A percentile compares a stretch with the other conserved stretches of the same genome.
Evolutionary conservation across 2,113 vertebrate genomes (phyloP).

Genomic region (Phyllopteryx taeniolatus): DNA sequence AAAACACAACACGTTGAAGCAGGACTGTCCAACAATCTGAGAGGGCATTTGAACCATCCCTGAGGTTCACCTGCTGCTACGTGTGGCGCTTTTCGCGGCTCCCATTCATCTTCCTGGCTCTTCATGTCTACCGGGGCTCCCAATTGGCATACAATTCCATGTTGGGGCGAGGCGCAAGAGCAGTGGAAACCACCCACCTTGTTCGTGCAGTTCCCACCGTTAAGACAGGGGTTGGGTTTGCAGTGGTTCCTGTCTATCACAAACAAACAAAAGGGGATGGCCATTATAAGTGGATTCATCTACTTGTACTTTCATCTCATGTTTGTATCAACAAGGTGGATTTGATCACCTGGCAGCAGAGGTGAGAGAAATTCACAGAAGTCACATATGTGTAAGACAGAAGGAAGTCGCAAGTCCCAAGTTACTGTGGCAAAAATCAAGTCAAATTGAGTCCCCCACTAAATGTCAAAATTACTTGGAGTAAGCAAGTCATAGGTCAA

Average conservation of each 20-base stretch:
- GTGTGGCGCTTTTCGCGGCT: not conserved
- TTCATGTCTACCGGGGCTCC: conserved; percentile 34
- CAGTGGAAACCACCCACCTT: conserved; percentile 77
- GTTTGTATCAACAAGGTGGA: not conserved
- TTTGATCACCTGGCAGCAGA: not conserved
- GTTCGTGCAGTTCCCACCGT: conserved; percentile 76
- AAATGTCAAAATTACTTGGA: no score
- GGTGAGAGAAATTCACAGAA: not conserved
- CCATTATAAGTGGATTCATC: not conserved
- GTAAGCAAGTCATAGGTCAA: no score
- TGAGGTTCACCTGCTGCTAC: not conserved
- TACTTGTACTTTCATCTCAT: not conserved
- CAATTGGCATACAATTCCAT: conserved; percentile 78
- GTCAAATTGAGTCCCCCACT: no score
- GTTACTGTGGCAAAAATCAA: not conserved
- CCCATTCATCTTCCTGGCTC: not conserved
- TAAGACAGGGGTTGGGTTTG: conserved; percentile 77
- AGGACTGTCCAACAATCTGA: not conserved
- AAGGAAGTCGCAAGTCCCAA: not conserved
- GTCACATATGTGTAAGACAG: not conserved
- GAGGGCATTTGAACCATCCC: not conserved
- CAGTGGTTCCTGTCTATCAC: conserved; percentile 73
- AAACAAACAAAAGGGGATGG: not conserved
- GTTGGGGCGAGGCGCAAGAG: conserved; percentile 67
- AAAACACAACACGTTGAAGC: conserved; percentile 1